These are phyloP conservation scores for Australoheros facetus DNA, from an alignment of 2,797 vertebrate species.

Conservation along the genomic window DNA sequence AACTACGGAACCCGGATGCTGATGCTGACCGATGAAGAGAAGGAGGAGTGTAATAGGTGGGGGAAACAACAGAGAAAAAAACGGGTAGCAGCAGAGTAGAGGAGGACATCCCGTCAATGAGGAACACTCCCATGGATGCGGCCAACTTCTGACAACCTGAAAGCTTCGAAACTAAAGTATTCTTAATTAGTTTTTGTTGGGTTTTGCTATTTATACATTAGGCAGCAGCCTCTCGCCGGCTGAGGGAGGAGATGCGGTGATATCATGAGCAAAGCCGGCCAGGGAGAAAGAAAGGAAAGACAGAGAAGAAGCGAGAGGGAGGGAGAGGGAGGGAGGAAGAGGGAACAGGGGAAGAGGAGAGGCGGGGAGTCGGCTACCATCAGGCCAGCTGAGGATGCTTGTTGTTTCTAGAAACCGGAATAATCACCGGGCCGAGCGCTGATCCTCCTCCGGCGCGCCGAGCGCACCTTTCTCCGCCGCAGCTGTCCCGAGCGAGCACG, in stretches of 20 bases:
- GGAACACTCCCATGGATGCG: slow-evolving; percentile 15
- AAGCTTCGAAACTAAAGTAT: background rate
- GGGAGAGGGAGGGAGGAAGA: slow-evolving; percentile 36
- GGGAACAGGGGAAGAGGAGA: slow-evolving; percentile 16
- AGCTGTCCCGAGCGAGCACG: slow-evolving; percentile 20
- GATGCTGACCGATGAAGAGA: slow-evolving; percentile 77
- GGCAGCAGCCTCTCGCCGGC: slow-evolving; percentile 27
- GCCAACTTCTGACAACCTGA: slow-evolving; percentile 36
- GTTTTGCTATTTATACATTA: background rate
- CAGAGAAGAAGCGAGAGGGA: slow-evolving; percentile 24
- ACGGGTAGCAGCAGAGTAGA: slow-evolving; percentile 29
- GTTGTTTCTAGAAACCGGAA: slow-evolving; percentile 66
- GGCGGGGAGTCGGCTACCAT: slow-evolving; percentile 53
- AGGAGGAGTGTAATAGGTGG: slow-evolving; percentile 43
- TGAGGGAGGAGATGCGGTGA: slow-evolving; percentile 72
- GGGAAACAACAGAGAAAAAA: slow-evolving; percentile 17
- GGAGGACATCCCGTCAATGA: slow-evolving; percentile 40
- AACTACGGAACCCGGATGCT: slow-evolving; percentile 82
- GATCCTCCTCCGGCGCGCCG: slow-evolving; percentile 33
- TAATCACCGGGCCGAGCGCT: slow-evolving; percentile 27
- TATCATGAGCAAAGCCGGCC: slow-evolving; percentile 63
- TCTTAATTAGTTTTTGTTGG: background rate
- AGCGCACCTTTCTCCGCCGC: slow-evolving; percentile 24
- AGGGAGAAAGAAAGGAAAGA: slow-evolving; percentile 50
- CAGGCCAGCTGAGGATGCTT: slow-evolving; percentile 74